Evolutionary conservation across 2,797 vertebrate genomes (phyloP).

Genomic region (Fistularia tabacaria): DNA sequence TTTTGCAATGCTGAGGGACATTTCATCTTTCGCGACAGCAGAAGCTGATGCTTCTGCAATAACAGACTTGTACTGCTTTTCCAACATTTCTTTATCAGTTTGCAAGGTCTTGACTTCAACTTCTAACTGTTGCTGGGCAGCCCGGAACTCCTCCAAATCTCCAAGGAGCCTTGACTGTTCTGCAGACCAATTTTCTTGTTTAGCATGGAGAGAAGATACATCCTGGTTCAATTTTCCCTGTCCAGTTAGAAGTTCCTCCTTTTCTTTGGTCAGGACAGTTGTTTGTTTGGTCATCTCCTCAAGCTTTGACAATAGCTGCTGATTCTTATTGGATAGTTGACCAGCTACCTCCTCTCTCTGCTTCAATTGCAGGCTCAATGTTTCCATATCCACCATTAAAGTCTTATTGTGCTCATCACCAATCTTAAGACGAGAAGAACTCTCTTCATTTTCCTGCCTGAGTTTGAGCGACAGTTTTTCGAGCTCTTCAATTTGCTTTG

Average conservation of each 20-base stretch:
- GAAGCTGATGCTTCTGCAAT: slow-evolving; percentile 66
- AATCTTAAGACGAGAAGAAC: slow-evolving; percentile 51
- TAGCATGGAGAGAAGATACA: slow-evolving; percentile 64
- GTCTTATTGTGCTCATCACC: slow-evolving; percentile 67
- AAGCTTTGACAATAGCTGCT: slow-evolving; percentile 62
- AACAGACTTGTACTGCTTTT: slow-evolving; percentile 63
- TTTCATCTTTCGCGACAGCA: slow-evolving; percentile 67
- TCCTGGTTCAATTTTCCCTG: slow-evolving; percentile 66
- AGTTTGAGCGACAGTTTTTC: slow-evolving; percentile 61
- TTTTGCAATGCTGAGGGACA: slow-evolving; percentile 69
- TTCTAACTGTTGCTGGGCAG: slow-evolving; percentile 56
- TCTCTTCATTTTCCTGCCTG: slow-evolving; percentile 65
- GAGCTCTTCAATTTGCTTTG: slow-evolving; percentile 68
- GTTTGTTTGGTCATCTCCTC: slow-evolving; percentile 66
- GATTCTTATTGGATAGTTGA: slow-evolving; percentile 60
- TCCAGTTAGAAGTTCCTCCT: slow-evolving; percentile 66
- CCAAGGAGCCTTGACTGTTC: slow-evolving; percentile 58
- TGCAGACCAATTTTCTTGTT: slow-evolving; percentile 52
- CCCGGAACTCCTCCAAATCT: slow-evolving; percentile 64
- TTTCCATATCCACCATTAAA: slow-evolving; percentile 64
- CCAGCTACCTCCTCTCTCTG: slow-evolving; percentile 68
- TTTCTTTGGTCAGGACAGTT: slow-evolving; percentile 65
- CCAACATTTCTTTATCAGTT: slow-evolving; percentile 69
- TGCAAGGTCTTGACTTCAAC: slow-evolving; percentile 52
- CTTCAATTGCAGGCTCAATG: slow-evolving; percentile 58